phyloP scores from a whole-genome alignment of 2,113 vertebrate genomes.

The Electrona antarctica region DNA sequence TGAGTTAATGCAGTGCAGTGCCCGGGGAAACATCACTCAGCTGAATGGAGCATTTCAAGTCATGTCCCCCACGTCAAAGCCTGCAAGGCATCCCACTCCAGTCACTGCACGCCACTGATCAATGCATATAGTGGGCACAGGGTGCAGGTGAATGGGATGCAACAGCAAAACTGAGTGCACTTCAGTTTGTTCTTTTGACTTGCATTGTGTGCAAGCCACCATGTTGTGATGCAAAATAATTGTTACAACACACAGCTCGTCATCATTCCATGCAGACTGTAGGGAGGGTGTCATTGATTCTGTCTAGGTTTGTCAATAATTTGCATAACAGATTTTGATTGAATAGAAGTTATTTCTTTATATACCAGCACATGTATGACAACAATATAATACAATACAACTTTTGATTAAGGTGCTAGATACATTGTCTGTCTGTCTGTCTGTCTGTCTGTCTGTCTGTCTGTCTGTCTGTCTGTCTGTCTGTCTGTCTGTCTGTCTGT shows the following conservation, averaged over 20 bases:
- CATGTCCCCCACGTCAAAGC: slow-evolving; percentile 42
- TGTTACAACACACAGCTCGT: slow-evolving; percentile 45
- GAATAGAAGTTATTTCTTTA: not conserved
- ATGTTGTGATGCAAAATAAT: slow-evolving; percentile 47
- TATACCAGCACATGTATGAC: not conserved
- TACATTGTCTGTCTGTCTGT: too few relatives aligned
- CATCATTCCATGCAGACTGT: slow-evolving; percentile 47
- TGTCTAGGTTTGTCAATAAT: not conserved
- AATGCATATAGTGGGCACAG: slow-evolving; percentile 59
- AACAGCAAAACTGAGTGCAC: slow-evolving; percentile 64
- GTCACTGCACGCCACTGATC: slow-evolving; percentile 43
- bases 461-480: too few relatives aligned
- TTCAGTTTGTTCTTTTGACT: slow-evolving; percentile 68
- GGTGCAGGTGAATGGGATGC: slow-evolving; percentile 52
- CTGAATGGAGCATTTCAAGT: slow-evolving; percentile 59
- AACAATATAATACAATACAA: too few relatives aligned
- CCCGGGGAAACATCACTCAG: slow-evolving; percentile 43
- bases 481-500: too few relatives aligned
- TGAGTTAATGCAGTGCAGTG: slow-evolving; percentile 59
- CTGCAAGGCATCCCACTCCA: slow-evolving; percentile 55
- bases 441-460: too few relatives aligned
- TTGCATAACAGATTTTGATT: slow-evolving; percentile 15
- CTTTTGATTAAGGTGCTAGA: too few relatives aligned
- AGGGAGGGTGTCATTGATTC: slow-evolving; percentile 40
- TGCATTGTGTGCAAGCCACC: slow-evolving; percentile 65